Base-by-base conservation (phyloP, 2,113 vertebrate genomes). In the Xyliphius kryptos region DNA sequence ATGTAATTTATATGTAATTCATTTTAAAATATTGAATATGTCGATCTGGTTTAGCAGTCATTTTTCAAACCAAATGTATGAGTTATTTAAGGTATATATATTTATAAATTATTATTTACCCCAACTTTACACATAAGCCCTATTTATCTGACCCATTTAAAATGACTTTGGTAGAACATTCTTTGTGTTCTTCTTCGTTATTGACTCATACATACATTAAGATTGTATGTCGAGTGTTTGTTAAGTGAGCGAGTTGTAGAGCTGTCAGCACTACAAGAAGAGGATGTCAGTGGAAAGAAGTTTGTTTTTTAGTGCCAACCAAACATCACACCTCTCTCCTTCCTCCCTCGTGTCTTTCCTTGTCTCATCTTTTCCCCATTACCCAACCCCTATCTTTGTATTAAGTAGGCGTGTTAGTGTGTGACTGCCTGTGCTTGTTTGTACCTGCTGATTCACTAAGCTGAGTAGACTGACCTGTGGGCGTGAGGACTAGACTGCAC, bases 281-380 rank as follows among this genome's bases (percentile, higher is more conserved):
- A 69, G 54, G 61, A 69, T 69, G 53, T 68, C 43, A 36, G 52
- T 41, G 43, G 48, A 59, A 26, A 22, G 14, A 32, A 50, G 46
- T 26, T 48, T 37, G 43, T 56, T 5, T 4, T 46, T 32, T 43
- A 19, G 11, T 62, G 58, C 52, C 52, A 62, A n/a, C 43, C 59
- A 62, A 56, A 50, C 46, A 46, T 56, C 48, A 47, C 61, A 63
- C 54, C 53, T 52, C 52, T 38, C 50, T 41, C 40, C 13, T 12
- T 11, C 13, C 13, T 1, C 40, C 40, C 26, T 32, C 40, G 9
- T 41, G 40, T 41, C 9, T 11, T 41, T 41, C 40, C 40, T 41
- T 14, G 9, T 41, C 40, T 41, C 40, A 41, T 41, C 13, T 41
- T 9, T 32, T 32, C 26, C 26, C 40, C 13, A 11, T 41, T 41